Base-by-base conservation (phyloP, 1,140 invertebrate species). In the Helicoverpa zea region DNA sequence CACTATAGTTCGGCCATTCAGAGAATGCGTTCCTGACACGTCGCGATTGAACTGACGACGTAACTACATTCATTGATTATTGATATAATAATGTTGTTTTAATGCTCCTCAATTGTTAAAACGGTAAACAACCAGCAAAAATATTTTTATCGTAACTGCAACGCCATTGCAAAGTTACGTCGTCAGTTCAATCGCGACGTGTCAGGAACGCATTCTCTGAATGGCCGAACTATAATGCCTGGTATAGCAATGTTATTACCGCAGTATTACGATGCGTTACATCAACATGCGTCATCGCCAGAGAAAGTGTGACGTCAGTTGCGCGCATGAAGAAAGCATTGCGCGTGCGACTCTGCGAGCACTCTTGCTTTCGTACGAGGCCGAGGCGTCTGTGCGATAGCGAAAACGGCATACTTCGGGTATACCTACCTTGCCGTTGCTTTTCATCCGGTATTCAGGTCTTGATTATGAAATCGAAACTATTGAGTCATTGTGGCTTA, bases 281-380 rank as follows among this genome's bases (percentile, higher is more conserved):
- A 92, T 93, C 88, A 91, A 87, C 66, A 63, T 83, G 88, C 91
- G 91, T 94, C 93, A 92, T 84, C 84, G 89, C 81, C 80, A 82
- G 90, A 85, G 93, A 94, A 92, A 94, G 93, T 91, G 80, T 94
- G 93, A 94, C 93, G 93, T 94, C 89, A 89, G 23, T 63, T 83
- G 86, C 85, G 88, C 89, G 88, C 89, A 90, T 87, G 89, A 94
- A 94, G 92, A 94, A 94, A 94, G 92, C 90, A 91, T 86, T 94
- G 93, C 93, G 92, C 91, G 84, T 89, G 91, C 91, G 91, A 83
- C 88, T 86, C 79, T 70, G 86, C 72, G 77, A 77, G 61, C 77
- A 94, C 92, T 94, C 86, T 94, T 93, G 88, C 91, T 94, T 94
- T 94, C 91, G 90, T 83, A 87, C 82, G 91, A 90, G 93, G 93